Conservation (phyloP, 2,888 invertebrate genomes). For the Ennomos erosarius region DNA sequence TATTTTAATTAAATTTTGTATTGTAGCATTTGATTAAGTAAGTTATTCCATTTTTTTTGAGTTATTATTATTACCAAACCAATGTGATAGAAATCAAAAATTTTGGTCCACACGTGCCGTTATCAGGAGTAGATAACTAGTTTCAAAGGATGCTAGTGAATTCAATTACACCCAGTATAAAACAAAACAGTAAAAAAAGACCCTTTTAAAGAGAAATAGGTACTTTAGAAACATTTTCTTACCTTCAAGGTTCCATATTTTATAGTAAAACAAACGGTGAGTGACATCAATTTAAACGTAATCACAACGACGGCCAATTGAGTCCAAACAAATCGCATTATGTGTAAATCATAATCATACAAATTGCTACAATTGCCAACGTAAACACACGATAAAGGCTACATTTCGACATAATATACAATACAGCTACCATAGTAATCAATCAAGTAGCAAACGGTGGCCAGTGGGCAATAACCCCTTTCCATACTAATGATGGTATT, state of each 20-base stretch:
- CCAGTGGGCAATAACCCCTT: conserved; percentile 15
- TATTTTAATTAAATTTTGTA: too few species aligned
- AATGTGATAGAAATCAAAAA: too few species aligned
- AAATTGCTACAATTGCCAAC: conserved; percentile 68
- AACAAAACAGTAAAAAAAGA: too few species aligned
- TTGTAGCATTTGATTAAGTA: too few species aligned
- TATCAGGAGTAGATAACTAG: too few species aligned
- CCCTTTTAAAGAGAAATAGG: too few species aligned
- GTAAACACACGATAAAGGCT: conserved; percentile 57
- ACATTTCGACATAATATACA: conserved; percentile 56
- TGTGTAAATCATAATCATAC: conserved; percentile 66
- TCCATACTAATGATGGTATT: too few species aligned
- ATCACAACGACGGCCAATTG: conserved; percentile 65
- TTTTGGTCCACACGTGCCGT: too few species aligned
- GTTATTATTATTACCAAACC: too few species aligned
- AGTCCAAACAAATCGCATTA: conserved; percentile 65
- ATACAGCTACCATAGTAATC: conserved; percentile 46
- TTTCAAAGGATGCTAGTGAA: too few species aligned
- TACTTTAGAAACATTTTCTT: background rate
- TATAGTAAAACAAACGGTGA: conserved; percentile 54
- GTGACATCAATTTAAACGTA: conserved; percentile 71
- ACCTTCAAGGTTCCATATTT: conserved; percentile 29
- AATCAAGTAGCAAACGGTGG: conserved; percentile 44
- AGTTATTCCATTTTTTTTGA: too few species aligned
- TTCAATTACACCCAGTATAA: too few species aligned